These are phyloP conservation scores for Galleria mellonella DNA, from an alignment of 1,140 invertebrate species.

Conservation along the genomic window DNA sequence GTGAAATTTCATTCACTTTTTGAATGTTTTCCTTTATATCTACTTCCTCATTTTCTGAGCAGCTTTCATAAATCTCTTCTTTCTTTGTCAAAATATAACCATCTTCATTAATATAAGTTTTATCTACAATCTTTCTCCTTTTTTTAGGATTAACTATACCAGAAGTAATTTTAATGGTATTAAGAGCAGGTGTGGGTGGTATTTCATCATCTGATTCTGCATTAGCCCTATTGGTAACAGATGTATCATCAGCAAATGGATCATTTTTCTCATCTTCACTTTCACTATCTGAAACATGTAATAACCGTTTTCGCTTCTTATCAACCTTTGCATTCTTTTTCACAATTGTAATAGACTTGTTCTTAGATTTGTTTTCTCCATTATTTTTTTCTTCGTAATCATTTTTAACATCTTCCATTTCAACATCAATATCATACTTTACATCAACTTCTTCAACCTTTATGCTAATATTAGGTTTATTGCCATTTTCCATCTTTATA, in stretches of 20 bases:
- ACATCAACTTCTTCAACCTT: conserved; percentile 4
- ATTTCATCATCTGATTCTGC: conserved; percentile 64
- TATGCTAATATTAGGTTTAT: conserved; percentile 9
- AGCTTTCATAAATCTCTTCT: conserved; percentile 64
- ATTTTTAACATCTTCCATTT: conserved; percentile 6
- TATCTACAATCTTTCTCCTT: conserved; percentile 58
- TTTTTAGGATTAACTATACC: conserved; percentile 61
- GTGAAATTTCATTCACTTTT: conserved; percentile 18
- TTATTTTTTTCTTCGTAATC: conserved; percentile 7
- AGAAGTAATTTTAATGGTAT: conserved; percentile 55
- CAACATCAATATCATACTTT: conserved; percentile 14
- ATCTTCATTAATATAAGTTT: conserved; percentile 63
- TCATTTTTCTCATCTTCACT: conserved; percentile 54
- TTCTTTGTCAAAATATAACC: conserved; percentile 62
- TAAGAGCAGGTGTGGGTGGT: conserved; percentile 50
- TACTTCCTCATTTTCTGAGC: conserved; percentile 50
- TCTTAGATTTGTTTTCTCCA: conserved; percentile 13
- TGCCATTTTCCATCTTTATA: conserved; percentile 11
- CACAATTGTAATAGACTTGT: conserved; percentile 29
- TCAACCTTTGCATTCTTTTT: conserved; percentile 54
- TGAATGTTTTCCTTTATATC: conserved; percentile 18
- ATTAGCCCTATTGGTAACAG: conserved; percentile 6
- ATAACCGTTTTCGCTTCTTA: conserved; percentile 58
- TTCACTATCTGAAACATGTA: conserved; percentile 62
- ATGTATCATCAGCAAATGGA: conserved; percentile 34